phyloP scores from a whole-genome alignment of 1,140 invertebrate genomes.

The Gonioctena quinquepunctata region DNA sequence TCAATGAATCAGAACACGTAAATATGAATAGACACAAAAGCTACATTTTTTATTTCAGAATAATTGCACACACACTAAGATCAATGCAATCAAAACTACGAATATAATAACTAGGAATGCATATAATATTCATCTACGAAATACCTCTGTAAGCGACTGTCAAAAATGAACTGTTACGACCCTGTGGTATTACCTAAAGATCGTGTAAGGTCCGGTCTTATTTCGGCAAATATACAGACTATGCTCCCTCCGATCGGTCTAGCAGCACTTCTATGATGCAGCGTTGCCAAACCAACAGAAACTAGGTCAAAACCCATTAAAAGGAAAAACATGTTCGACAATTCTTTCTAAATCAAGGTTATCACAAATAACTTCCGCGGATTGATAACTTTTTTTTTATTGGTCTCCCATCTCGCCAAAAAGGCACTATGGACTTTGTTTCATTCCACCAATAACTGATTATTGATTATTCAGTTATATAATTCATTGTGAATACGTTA shows the following conservation, averaged over 20 bases:
- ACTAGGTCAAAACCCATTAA: neutral
- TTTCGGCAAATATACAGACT: slow-evolving; percentile 8
- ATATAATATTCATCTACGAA: neutral
- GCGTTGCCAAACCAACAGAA: neutral
- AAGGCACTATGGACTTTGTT: too few species aligned
- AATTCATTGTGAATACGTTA: too few species aligned
- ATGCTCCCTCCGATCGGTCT: neutral
- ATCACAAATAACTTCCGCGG: too few species aligned
- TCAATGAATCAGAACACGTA: too few species aligned
- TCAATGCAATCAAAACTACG: neutral
- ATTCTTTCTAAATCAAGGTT: neutral
- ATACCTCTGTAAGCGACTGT: neutral
- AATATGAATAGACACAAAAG: too few species aligned
- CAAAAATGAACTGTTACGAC: neutral
- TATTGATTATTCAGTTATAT: too few species aligned
- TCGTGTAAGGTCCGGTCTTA: neutral
- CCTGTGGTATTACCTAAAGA: neutral
- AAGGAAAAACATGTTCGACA: neutral
- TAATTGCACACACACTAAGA: too few species aligned
- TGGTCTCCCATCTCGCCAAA: too few species aligned
- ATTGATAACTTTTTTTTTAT: too few species aligned
- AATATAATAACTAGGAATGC: neutral
- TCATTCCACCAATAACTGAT: too few species aligned
- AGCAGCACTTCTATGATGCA: neutral
- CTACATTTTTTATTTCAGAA: too few species aligned